Percentiles rank a stretch among this genome's conserved stretches.
These are phyloP conservation scores for Drosophila persimilis DNA, from an alignment of 1,140 invertebrate genomes.

Conservation along the genomic window DNA sequence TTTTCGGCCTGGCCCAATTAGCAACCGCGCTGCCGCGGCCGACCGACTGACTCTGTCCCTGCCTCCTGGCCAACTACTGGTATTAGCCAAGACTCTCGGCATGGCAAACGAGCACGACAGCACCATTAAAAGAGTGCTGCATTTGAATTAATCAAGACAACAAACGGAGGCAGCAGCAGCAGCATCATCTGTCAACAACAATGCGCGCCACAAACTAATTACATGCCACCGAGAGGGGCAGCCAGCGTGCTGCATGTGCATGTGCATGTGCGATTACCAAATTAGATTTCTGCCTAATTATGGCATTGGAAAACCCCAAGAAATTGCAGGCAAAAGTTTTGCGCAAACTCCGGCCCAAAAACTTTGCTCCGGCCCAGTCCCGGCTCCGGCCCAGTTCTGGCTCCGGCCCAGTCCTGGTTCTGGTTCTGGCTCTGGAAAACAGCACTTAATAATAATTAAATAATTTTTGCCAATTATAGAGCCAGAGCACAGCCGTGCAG, in stretches of 20 bases:
- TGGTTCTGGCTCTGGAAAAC: constrained; percentile 9
- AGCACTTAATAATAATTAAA: constrained; percentile 79
- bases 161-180: constrained; percentile 29
- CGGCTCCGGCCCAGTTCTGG: neutral
- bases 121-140: constrained; percentile 43
- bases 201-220: constrained; percentile 70
- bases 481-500: constrained; percentile 53
- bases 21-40: too few relatives aligned
- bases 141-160: constrained; percentile 63
- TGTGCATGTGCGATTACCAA: constrained; percentile 61
- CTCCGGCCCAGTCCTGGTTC: neutral
- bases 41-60: too few relatives aligned
- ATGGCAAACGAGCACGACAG: constrained; percentile 42
- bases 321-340: constrained; percentile 52
- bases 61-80: neutral
- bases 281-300: constrained; percentile 77
- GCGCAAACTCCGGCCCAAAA: neutral
- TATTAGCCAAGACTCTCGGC: constrained; percentile 10
- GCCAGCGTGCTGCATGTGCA: neutral
- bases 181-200: constrained; percentile 55
- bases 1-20: constrained; percentile 39
- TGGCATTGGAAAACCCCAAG: constrained; percentile 57
- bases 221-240: constrained; percentile 29
- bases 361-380: neutral
- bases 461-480: constrained; percentile 75